Evolutionary conservation across 2,888 invertebrate genomes (phyloP).

Genomic region (Hoplodrina ambigua): DNA sequence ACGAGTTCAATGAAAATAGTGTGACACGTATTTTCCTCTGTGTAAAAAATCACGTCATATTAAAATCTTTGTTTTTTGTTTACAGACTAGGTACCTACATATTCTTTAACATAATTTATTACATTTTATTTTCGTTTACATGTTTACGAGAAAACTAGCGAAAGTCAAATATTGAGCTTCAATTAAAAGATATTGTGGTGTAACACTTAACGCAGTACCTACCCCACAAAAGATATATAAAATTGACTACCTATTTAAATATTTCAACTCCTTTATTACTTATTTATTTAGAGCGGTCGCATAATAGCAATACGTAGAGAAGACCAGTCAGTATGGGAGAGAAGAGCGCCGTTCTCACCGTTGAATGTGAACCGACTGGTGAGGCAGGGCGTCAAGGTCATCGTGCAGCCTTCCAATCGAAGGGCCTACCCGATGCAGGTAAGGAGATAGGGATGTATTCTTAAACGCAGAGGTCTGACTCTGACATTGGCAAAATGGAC

Average conservation of each 20-base stretch:
- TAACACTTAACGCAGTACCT: too few species aligned
- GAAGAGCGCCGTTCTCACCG: conserved; percentile 98
- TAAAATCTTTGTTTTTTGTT: too few species aligned
- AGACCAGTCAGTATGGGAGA: conserved; percentile 98
- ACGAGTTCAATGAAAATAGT: neutral
- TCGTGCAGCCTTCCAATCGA: conserved; percentile 99
- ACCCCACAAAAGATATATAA: too few species aligned
- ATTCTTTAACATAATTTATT: too few species aligned
- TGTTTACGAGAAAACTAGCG: too few species aligned
- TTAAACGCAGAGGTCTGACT: neutral
- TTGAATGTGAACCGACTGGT: conserved; percentile 97
- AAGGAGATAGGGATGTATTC: conserved; percentile 13
- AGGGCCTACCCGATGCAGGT: conserved; percentile 99
- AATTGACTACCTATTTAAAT: too few species aligned
- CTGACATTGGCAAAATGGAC: too few species aligned
- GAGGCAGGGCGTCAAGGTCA: conserved; percentile 96
- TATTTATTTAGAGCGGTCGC: conserved; percentile 88
- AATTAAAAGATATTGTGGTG: too few species aligned
- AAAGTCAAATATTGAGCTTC: too few species aligned
- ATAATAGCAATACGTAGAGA: conserved; percentile 97
- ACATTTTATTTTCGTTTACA: too few species aligned
- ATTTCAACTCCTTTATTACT: neutral
- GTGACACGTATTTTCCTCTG: conserved; percentile 42
- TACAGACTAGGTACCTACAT: too few species aligned
- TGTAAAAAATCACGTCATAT: conserved; percentile 11